A percentile compares a stretch with the other conserved stretches of the same genome.
These are phyloP conservation scores for Trachelus tabidus DNA, from an alignment of 2,888 invertebrate species.

Conservation along the genomic window DNA sequence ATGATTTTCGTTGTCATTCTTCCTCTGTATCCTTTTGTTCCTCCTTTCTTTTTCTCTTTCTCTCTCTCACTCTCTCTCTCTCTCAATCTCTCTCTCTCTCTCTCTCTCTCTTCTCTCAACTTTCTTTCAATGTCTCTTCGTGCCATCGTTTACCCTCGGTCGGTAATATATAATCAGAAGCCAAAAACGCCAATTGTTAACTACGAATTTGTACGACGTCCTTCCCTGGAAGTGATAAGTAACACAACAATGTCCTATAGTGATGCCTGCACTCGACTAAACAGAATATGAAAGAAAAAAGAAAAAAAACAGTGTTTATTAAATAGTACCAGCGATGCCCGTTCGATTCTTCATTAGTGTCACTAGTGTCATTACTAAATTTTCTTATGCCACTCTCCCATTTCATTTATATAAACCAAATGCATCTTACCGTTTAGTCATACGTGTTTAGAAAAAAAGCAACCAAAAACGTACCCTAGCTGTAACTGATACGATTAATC, in stretches of 20 bases:
- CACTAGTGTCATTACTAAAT: background rate
- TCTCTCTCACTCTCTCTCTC: background rate
- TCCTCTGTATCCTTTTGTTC: background rate
- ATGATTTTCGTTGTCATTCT: background rate
- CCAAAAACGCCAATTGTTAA: slow-evolving; percentile 36
- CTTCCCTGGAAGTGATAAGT: background rate
- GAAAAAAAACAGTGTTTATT: background rate
- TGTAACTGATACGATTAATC: slow-evolving; percentile 21
- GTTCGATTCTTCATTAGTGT: background rate
- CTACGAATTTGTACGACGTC: background rate
- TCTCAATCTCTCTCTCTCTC: background rate
- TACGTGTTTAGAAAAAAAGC: background rate
- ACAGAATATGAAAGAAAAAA: background rate
- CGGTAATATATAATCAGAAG: slow-evolving; percentile 29
- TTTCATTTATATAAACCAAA: background rate
- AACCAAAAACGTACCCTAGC: slow-evolving; percentile 1
- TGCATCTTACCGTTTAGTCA: slow-evolving; percentile 6
- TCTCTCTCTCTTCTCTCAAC: too few relatives aligned
- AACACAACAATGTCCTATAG: background rate
- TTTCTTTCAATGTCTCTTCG: background rate
- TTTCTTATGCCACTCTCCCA: background rate
- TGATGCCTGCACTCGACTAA: slow-evolving; percentile 3
- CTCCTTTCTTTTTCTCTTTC: too few relatives aligned
- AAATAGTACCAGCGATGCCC: background rate
- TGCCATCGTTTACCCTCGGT: slow-evolving; percentile 26